Evolutionary conservation across 2,888 invertebrate species (phyloP), one percentile per base, ranked within the genome.

Genomic region (Drosophila affinis): DNA sequence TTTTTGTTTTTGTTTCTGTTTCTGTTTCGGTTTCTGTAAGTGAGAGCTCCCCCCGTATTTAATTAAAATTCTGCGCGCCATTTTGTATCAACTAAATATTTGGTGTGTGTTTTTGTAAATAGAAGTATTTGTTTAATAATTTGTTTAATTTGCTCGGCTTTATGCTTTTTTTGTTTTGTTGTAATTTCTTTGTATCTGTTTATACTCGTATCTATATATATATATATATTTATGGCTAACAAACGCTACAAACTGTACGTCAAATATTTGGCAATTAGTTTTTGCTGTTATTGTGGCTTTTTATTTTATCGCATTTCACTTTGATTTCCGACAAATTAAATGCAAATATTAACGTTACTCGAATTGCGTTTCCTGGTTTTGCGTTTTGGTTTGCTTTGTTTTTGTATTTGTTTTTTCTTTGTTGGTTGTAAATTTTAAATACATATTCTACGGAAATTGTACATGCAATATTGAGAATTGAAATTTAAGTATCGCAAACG

Each of bases 251-350:
- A 80, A 80, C 60, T 78, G 69, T 78, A 70, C 70, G 73, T 84
- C 73, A 75, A 87, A 87, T 85, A 87, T 86, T 86, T 86, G 86
- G 86, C 86, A 85, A 86, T 83, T 83, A 78, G 75, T 79, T 85
- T 73, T 83, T 76, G 64, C 65, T 68, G 61, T 65, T 76, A 53
- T 65, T 74, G 64, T 75, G 56, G 67, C 39, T 63, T 59, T 62
- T 59, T 60, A 12, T 54, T 72, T 62, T 60, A 68, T 55, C 60
- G 61, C 62, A 58, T 62, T 73, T 68, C 60, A 51, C 29, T 62
- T 69, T 64, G 60, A 55, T 63, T 63, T 51, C 54, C 58, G 58
- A 49, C 56, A 82, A 85, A 82, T 81, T 72, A 83, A 86, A 80
- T 81, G 79, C 74, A 78, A 83, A 81, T 74, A 79, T 87, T 72